Evolutionary conservation across 2,113 vertebrate genomes (phyloP).

Genomic region (Diphyllodes magnificus): DNA sequence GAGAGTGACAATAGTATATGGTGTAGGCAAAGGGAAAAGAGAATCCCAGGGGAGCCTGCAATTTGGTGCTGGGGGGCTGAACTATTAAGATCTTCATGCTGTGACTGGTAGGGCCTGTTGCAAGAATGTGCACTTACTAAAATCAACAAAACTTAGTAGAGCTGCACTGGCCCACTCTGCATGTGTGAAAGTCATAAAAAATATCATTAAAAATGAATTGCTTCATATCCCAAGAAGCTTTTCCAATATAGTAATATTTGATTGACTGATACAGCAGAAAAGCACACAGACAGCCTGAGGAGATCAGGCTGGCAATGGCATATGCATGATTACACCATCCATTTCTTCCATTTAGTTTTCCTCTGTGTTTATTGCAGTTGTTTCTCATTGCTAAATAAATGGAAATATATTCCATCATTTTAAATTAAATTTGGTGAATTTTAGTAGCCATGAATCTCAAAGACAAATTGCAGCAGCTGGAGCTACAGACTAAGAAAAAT

Average conservation of each 20-base stretch:
- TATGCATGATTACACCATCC: slow-evolving; percentile 5
- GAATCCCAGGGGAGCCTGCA: background rate
- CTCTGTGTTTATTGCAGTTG: background rate
- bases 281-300: slow-evolving; percentile 21
- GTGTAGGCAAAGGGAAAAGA: background rate
- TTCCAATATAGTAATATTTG: slow-evolving; percentile 9
- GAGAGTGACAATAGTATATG: background rate
- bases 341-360: slow-evolving; percentile 38
- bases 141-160: background rate
- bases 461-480: slow-evolving; percentile 12
- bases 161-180: background rate
- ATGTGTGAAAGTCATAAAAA: background rate
- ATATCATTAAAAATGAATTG: slow-evolving; percentile 9
- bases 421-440: slow-evolving; percentile 65
- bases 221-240: background rate
- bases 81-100: background rate
- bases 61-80: background rate
- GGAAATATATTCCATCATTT: slow-evolving; percentile 47
- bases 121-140: background rate
- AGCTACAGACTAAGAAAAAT: background rate
- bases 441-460: background rate
- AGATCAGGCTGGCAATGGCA: background rate
- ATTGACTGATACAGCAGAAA: background rate
- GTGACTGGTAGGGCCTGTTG: background rate
- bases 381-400: slow-evolving; percentile 34